These are phyloP conservation scores for Tyria jacobaeae DNA, from an alignment of 2,888 invertebrate species.

Conservation along the genomic window DNA sequence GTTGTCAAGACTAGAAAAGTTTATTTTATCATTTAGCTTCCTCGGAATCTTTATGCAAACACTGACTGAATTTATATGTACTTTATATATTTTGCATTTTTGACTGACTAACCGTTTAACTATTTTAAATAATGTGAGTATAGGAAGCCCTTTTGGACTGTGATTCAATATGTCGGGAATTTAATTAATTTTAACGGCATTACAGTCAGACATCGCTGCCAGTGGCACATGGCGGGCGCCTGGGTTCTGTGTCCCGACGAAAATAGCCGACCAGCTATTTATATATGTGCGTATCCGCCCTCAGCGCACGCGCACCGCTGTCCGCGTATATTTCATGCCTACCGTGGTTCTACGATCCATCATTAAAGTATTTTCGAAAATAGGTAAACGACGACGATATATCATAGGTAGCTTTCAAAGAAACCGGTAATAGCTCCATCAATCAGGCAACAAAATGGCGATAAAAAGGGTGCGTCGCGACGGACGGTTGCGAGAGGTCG, in stretches of 20 bases:
- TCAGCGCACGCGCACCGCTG: slow-evolving; percentile 72
- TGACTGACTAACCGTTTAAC: slow-evolving; percentile 21
- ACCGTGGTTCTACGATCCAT: slow-evolving; percentile 49
- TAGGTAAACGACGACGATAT: slow-evolving; percentile 48
- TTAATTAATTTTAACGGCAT: slow-evolving; percentile 72
- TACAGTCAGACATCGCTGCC: slow-evolving; percentile 70
- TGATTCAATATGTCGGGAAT: slow-evolving; percentile 72
- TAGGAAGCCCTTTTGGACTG: slow-evolving; percentile 47
- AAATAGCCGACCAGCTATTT: slow-evolving; percentile 83
- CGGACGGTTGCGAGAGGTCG: slow-evolving; percentile 46
- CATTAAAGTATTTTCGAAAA: slow-evolving; percentile 39
- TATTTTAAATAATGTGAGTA: slow-evolving; percentile 17
- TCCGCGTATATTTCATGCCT: slow-evolving; percentile 57
- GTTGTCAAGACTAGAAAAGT: slow-evolving; percentile 56
- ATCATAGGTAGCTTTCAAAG: slow-evolving; percentile 60
- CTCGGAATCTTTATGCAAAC: slow-evolving; percentile 14
- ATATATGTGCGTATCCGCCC: slow-evolving; percentile 80
- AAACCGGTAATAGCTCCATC: slow-evolving; percentile 73
- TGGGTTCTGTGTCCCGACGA: slow-evolving; percentile 74
- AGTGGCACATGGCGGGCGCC: slow-evolving; percentile 81
- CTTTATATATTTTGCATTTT: neutral
- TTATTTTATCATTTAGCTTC: slow-evolving; percentile 28
- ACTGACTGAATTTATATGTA: neutral
- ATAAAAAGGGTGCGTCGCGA: slow-evolving; percentile 55
- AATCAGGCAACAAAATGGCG: slow-evolving; percentile 70